Evolutionary conservation across 2,888 invertebrate genomes (phyloP), one percentile per base, ranked within the genome.

Genomic region (Lydus trimaculatus): DNA sequence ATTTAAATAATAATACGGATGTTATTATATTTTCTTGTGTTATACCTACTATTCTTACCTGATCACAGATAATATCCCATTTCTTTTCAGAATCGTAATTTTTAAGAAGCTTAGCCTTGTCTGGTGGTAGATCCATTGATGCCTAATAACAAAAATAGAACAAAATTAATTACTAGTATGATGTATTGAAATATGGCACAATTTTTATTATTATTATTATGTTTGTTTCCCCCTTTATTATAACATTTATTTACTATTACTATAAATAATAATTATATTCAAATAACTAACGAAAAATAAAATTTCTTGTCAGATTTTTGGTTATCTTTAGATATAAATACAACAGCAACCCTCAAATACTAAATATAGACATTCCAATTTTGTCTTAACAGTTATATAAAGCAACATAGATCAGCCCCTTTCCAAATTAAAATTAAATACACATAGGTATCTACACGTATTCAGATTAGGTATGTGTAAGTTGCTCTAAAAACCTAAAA

Each of bases 1-100:
- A n/a, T n/a, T n/a, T 28, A 28, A 3, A 4, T 28, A 28, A 28
- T 28, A 28, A 28, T 28, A n/a, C n/a, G n/a, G 25, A 56, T 39
- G 61, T n/a, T n/a, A 61, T 36, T 61, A 61, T 25, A 8, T 33
- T 20, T 31, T 17, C 20, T 33, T 23, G 13, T 36, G 6, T 39
- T 11, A 11, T 8, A 9, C 8, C 52, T 13, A 52, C 52, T 11
- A 36, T 72, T 83, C 89, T 87, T 85, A 95, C 95, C 91, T 96
- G 98, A 90, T 99, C 99, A 89, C 98, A 98, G 87, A 99, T 97
- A 86, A 99, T 94, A 87, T 99, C 98, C 99, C 99, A 99, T 88
- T 99, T 99, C 87, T 98, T 98, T 85, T 98, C 96, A 86, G 95
- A 93, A 87, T 98, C 98, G 85, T 99, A 99, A 85, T 94, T 95